Evolutionary conservation across 1,140 invertebrate genomes (phyloP).

Genomic region (Gonioctena quinquepunctata): DNA sequence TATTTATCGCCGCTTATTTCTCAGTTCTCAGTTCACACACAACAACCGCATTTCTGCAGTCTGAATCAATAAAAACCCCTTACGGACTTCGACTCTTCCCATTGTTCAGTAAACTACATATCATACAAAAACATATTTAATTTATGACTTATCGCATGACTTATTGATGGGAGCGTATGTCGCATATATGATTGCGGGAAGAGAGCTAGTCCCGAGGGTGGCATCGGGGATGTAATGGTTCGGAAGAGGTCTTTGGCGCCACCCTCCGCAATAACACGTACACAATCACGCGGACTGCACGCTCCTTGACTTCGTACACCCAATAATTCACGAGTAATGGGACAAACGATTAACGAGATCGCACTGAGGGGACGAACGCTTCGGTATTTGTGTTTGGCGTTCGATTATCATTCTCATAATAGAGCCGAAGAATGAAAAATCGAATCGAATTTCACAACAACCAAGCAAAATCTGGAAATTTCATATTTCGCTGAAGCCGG

Average conservation of each 20-base stretch:
- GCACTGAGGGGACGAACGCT: conserved; percentile 10
- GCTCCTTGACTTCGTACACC: conserved; percentile 27
- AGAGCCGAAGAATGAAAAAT: no score
- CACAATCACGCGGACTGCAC: conserved; percentile 30
- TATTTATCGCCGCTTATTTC: no score
- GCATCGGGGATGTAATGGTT: conserved; percentile 20
- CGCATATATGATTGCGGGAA: conserved; percentile 11
- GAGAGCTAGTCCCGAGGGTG: neutral
- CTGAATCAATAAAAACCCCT: no score
- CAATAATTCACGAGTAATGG: conserved; percentile 29
- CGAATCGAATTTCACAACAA: no score
- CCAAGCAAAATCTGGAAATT: no score
- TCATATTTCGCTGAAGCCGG: no score
- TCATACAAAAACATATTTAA: neutral
- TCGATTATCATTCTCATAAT: neutral
- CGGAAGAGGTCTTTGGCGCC: conserved; percentile 28
- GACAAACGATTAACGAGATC: conserved; percentile 26
- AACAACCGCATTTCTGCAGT: no score
- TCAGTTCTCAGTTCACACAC: no score
- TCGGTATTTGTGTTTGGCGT: conserved; percentile 13
- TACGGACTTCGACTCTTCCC: neutral
- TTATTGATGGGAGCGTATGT: conserved; percentile 27
- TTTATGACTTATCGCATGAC: conserved; percentile 25
- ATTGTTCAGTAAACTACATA: neutral
- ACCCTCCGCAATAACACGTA: conserved; percentile 27